A percentile compares a stretch with the other conserved stretches of the same genome.
Evolutionary conservation across 2,797 vertebrate species (phyloP).

Genomic region (Labeo calbasu): DNA sequence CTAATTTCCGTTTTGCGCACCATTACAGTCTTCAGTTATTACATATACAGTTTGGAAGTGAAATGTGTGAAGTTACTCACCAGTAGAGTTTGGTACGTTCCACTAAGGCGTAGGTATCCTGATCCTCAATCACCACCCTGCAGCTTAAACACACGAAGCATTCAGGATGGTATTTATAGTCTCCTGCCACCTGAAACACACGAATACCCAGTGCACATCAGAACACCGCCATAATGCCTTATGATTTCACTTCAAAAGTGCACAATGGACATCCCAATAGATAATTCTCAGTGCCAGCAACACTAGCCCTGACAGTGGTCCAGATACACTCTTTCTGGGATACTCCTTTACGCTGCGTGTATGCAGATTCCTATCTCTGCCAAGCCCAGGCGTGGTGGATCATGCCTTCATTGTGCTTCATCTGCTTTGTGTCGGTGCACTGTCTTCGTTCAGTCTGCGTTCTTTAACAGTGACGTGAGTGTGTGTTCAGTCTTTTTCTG

Average conservation of each 20-base stretch:
- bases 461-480: slow-evolving; percentile 26
- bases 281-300: background rate
- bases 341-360: background rate
- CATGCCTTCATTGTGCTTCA: slow-evolving; percentile 33
- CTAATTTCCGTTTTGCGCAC: background rate
- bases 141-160: slow-evolving; percentile 98
- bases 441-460: background rate
- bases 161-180: slow-evolving; percentile 97
- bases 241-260: background rate
- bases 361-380: background rate
- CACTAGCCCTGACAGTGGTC: background rate
- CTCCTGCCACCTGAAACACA: slow-evolving; percentile 88
- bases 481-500: slow-evolving; percentile 46
- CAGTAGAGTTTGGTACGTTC: slow-evolving; percentile 93
- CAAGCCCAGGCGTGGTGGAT: slow-evolving; percentile 36
- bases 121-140: slow-evolving; percentile 94
- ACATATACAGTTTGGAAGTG: background rate
- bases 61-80: slow-evolving; percentile 75
- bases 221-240: background rate
- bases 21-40: too few species aligned
- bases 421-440: slow-evolving; percentile 29
- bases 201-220: slow-evolving; percentile 7
- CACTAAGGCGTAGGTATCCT: slow-evolving; percentile 92
- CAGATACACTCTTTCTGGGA: background rate
- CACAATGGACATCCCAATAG: background rate